Evolutionary conservation across 1,140 invertebrate genomes (phyloP).

Genomic region (Aphaenogaster rudis): DNA sequence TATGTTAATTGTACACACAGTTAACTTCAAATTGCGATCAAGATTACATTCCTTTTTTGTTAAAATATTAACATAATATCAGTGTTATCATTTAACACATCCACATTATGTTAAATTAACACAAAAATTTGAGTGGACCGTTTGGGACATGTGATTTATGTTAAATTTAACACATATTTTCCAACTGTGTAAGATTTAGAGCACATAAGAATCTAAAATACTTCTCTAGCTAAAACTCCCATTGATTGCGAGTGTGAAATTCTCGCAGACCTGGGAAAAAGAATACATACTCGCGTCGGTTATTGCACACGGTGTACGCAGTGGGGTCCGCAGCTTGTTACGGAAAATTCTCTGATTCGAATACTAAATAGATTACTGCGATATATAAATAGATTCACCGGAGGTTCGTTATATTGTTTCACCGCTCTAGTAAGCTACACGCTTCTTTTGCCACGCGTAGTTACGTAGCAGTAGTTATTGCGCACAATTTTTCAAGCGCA

Average conservation of each 20-base stretch:
- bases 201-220: not conserved
- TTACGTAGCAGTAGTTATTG: constrained; percentile 30
- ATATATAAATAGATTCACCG: constrained; percentile 62
- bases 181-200: not conserved
- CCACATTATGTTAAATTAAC: too few species aligned
- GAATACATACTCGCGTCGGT: not conserved
- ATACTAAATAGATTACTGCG: constrained; percentile 55
- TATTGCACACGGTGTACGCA: constrained; percentile 1
- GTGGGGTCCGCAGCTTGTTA: constrained; percentile 34
- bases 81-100: too few species aligned
- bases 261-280: constrained; percentile 2
- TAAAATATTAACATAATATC: too few species aligned
- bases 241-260: constrained; percentile 7
- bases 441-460: constrained; percentile 52
- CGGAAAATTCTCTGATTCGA: constrained; percentile 63
- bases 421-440: constrained; percentile 64
- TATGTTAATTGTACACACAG: too few species aligned
- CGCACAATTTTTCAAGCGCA: constrained; percentile 44
- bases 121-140: too few species aligned
- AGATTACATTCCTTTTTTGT: too few species aligned
- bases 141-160: too few species aligned
- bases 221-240: not conserved
- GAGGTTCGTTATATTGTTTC: constrained; percentile 64
- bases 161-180: too few species aligned
- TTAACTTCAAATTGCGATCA: too few species aligned